phyloP scores from a whole-genome alignment of 2,888 invertebrate species.

The Dicyrtomina minuta region DNA sequence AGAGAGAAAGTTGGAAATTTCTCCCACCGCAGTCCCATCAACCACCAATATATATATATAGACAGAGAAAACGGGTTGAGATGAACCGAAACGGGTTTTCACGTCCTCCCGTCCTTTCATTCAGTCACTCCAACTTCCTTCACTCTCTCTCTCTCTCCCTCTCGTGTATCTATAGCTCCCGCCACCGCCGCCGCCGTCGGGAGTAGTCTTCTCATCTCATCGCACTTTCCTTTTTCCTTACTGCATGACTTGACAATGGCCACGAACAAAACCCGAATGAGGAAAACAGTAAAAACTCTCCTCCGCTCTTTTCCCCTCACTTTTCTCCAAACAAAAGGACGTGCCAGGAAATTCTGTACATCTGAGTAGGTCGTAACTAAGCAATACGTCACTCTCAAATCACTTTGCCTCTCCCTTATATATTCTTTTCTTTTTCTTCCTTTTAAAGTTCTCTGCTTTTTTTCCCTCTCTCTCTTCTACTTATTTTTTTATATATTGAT shows the following conservation, averaged over 20 bases:
- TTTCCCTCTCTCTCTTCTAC: too few species aligned
- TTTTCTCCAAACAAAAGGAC: slow-evolving; percentile 13
- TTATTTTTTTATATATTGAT: too few species aligned
- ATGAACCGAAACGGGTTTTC: slow-evolving; percentile 31
- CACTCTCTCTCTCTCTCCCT: slow-evolving; percentile 5
- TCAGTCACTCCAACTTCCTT: slow-evolving; percentile 17
- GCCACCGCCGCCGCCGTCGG: neutral
- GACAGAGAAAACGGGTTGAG: slow-evolving; percentile 19
- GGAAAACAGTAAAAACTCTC: slow-evolving; percentile 9
- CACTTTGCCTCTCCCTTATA: neutral
- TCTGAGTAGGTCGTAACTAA: slow-evolving; percentile 25
- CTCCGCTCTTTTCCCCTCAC: slow-evolving; percentile 2
- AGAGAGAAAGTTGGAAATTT: neutral
- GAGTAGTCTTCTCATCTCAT: neutral
- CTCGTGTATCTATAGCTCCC: neutral
- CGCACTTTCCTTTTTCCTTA: slow-evolving; percentile 17
- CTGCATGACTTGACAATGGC: slow-evolving; percentile 25
- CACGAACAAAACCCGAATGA: slow-evolving; percentile 28
- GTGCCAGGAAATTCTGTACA: slow-evolving; percentile 27
- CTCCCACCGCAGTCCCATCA: too few species aligned
- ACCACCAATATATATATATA: too few species aligned
- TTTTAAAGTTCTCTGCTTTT: slow-evolving; percentile 4
- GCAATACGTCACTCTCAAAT: slow-evolving; percentile 21
- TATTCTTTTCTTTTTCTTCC: neutral
- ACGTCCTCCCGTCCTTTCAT: slow-evolving; percentile 25